A percentile compares a stretch with the other conserved stretches of the same genome.
phyloP scores from a whole-genome alignment of 2,113 vertebrate genomes.

The Glaucomys volans region DNA sequence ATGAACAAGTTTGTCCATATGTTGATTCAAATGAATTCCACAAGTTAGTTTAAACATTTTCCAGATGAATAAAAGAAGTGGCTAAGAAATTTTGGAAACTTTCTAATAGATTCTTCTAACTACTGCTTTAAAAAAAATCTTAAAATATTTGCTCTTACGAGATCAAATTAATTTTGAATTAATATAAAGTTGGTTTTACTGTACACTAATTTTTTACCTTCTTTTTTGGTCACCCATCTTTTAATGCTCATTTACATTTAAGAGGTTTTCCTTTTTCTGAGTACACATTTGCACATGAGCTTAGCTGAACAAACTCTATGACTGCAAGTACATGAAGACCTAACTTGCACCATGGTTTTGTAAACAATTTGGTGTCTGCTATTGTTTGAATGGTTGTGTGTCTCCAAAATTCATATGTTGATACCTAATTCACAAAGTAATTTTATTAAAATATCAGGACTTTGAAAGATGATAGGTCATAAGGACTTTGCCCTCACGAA shows the following conservation, averaged over 20 bases:
- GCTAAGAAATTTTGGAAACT: conserved; percentile 39
- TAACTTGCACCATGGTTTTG: background rate
- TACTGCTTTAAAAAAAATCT: background rate
- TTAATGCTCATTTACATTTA: background rate
- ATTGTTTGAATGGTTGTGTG: background rate
- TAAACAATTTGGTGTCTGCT: background rate
- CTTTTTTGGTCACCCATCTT: background rate
- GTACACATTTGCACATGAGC: background rate
- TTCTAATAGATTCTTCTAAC: conserved; percentile 61
- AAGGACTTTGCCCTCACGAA: background rate
- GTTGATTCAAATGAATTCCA: conserved; percentile 66
- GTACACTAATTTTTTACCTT: background rate
- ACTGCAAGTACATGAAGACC: background rate
- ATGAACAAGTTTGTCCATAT: conserved; percentile 65
- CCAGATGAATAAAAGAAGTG: background rate
- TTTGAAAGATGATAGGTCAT: background rate
- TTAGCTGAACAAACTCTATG: background rate
- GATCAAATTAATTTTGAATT: conserved; percentile 24
- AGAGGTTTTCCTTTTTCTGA: background rate
- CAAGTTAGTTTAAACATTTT: conserved; percentile 63
- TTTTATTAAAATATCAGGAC: background rate
- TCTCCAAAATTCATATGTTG: background rate
- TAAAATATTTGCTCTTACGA: conserved; percentile 26
- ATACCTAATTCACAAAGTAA: background rate
- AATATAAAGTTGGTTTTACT: conserved; percentile 14